Percentiles rank a stretch among this genome's conserved stretches.
Conservation (phyloP, 2,797 vertebrate genomes). For the Acrocephalus scirpaceus region DNA sequence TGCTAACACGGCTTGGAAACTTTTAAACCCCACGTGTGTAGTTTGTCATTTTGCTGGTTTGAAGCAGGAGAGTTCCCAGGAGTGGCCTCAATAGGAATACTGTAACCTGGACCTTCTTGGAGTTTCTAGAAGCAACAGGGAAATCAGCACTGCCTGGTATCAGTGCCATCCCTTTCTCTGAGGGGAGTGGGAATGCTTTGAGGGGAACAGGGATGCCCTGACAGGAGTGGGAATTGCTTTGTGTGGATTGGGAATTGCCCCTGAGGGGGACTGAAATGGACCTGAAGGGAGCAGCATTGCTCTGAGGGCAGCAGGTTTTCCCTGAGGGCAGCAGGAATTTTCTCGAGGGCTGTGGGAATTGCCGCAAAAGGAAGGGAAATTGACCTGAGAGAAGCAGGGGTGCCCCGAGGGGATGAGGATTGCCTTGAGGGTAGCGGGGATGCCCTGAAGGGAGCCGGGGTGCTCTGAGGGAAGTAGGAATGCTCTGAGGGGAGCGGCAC, state of each 20-base stretch:
- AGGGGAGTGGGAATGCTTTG: neutral
- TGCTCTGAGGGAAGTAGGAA: neutral
- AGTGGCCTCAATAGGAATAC: neutral
- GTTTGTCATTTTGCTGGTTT: neutral
- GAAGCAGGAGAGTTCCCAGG: neutral
- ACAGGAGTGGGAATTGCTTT: accelerated
- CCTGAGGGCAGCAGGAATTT: neutral
- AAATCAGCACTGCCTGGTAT: neutral
- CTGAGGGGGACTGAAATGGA: no score
- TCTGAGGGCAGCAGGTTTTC: neutral
- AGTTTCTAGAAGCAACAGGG: neutral
- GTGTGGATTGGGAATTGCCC: no score
- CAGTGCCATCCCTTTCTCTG: neutral
- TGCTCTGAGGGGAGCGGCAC: neutral
- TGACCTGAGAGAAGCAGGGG: neutral
- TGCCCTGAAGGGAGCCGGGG: neutral
- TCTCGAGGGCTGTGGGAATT: neutral
- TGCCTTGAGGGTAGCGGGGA: no score
- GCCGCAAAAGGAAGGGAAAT: no score
- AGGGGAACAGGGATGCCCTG: neutral
- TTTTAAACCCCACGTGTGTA: neutral
- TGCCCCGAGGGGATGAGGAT: neutral
- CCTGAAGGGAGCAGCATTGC: no score
- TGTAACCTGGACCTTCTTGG: neutral
- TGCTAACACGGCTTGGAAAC: neutral